phyloP scores from a whole-genome alignment of 2,113 vertebrate species.

The Bubo scandiacus region DNA sequence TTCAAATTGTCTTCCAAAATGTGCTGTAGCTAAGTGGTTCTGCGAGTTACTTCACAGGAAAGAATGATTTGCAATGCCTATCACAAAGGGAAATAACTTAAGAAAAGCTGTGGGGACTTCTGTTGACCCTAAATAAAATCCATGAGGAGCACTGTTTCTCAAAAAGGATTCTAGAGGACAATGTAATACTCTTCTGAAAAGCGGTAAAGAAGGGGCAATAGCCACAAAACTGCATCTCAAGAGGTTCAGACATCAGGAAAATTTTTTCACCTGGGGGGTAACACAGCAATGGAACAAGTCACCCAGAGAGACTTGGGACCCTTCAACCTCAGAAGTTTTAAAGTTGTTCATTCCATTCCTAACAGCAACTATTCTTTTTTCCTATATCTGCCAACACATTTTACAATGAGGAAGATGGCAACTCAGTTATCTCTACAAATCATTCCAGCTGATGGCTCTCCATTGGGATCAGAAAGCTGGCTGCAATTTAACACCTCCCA shows the following conservation, averaged over 20 bases:
- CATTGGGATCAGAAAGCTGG: conserved; percentile 23
- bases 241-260: neutral
- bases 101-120: neutral
- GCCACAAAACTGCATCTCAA: neutral
- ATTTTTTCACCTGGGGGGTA: neutral
- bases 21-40: neutral
- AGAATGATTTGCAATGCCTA: neutral
- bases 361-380: conserved; percentile 65
- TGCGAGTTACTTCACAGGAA: neutral
- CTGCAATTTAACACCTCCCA: conserved; percentile 32
- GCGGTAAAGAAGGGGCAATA: neutral
- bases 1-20: neutral
- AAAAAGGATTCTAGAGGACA: neutral
- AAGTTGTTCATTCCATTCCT: conserved; percentile 27
- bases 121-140: neutral
- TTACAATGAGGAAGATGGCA: conserved; percentile 62
- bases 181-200: neutral
- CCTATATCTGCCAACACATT: conserved; percentile 58
- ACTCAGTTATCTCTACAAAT: conserved; percentile 47
- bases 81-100: neutral
- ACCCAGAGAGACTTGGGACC: neutral
- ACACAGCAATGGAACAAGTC: neutral
- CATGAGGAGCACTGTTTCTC: neutral
- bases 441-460: conserved; percentile 8
- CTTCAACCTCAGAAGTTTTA: neutral